These are phyloP conservation scores for Dicaeum eximium DNA, from an alignment of 2,113 vertebrate genomes.

Conservation along the genomic window DNA sequence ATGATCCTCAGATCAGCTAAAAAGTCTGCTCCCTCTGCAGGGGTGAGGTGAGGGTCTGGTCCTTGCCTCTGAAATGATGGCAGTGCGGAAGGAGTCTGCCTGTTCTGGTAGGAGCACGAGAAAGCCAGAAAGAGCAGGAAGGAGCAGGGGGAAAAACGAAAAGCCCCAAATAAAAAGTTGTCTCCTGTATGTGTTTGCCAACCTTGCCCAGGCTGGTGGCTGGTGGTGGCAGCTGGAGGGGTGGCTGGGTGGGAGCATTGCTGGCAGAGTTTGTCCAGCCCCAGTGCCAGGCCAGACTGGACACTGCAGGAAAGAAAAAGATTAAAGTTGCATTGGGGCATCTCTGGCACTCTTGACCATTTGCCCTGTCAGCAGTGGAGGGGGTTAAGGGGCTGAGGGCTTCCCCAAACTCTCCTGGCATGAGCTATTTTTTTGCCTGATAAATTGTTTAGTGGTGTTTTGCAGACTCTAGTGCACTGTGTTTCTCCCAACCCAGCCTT, in stretches of 20 bases:
- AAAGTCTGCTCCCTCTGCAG: background rate
- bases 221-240: background rate
- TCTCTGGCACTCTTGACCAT: background rate
- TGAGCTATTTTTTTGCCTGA: conserved; percentile 63
- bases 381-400: background rate
- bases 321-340: background rate
- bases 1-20: background rate
- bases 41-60: background rate
- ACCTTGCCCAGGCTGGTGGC: fast-evolving
- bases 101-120: background rate
- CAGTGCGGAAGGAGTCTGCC: background rate
- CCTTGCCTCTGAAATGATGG: background rate
- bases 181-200: background rate
- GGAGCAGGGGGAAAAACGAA: background rate
- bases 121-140: background rate
- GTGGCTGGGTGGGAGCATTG: fast-evolving
- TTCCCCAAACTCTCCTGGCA: background rate
- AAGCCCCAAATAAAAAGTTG: background rate
- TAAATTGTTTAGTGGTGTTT: conserved; percentile 65
- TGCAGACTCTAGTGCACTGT: background rate
- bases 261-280: background rate
- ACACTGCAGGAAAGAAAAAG: background rate
- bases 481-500: conserved; percentile 66
- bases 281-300: background rate
- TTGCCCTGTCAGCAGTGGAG: background rate